Conservation (phyloP, 2,888 invertebrate species). For the Erebia aethiops region DNA sequence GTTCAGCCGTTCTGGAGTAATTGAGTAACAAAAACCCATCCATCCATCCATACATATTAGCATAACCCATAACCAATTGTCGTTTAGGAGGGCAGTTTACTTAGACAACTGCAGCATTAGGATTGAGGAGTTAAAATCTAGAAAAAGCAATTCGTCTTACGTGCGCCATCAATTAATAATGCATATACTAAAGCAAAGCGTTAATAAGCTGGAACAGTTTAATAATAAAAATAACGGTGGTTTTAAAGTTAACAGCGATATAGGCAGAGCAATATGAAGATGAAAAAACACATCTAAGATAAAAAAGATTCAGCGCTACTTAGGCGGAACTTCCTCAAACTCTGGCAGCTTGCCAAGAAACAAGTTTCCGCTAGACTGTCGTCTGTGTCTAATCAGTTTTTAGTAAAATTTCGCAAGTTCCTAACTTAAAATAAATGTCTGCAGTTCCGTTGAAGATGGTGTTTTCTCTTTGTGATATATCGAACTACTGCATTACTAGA, state of each 20-base stretch:
- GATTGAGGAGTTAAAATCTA: too few relatives aligned
- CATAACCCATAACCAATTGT: too few relatives aligned
- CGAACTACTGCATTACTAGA: not conserved
- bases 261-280: not conserved
- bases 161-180: too few relatives aligned
- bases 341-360: slow-evolving; percentile 12
- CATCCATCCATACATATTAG: too few relatives aligned
- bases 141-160: too few relatives aligned
- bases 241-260: not conserved
- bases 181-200: too few relatives aligned
- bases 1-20: too few relatives aligned
- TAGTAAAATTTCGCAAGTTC: slow-evolving; percentile 17
- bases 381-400: slow-evolving; percentile 19
- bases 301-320: slow-evolving; percentile 8
- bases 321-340: slow-evolving; percentile 11
- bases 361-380: slow-evolving; percentile 19
- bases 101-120: too few relatives aligned
- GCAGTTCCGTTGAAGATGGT: not conserved
- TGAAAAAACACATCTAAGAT: slow-evolving; percentile 4
- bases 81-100: too few relatives aligned
- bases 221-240: not conserved
- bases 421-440: slow-evolving; percentile 7
- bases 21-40: too few relatives aligned
- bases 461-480: not conserved
- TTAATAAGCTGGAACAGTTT: not conserved